phyloP scores from a whole-genome alignment of 2,797 vertebrate genomes.

The Melanotaenia maccullochi region DNA sequence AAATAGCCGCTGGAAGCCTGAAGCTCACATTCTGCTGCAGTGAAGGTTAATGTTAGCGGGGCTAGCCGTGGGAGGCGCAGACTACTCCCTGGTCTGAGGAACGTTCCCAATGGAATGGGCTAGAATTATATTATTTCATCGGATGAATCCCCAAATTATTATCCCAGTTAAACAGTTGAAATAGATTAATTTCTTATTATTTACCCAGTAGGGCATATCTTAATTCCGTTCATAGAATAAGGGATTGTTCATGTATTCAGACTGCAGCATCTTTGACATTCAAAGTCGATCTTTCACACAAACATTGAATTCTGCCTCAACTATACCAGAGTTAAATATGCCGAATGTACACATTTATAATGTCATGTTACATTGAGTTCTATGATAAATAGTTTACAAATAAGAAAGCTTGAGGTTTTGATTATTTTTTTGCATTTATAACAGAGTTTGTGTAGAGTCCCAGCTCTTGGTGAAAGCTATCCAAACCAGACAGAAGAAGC shows the following conservation, averaged over 20 bases:
- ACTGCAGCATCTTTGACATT: slow-evolving; percentile 18
- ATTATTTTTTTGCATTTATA: not conserved
- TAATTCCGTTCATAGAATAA: not conserved
- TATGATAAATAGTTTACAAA: not conserved
- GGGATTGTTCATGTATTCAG: not conserved
- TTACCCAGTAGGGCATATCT: not conserved
- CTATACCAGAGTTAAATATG: not conserved
- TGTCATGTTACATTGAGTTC: not conserved
- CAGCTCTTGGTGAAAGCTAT: too few relatives aligned
- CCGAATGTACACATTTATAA: not conserved
- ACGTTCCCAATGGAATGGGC: slow-evolving; percentile 1
- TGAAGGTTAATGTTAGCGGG: slow-evolving; percentile 68
- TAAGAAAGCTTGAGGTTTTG: not conserved
- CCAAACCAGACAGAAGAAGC: not conserved
- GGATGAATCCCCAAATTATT: not conserved
- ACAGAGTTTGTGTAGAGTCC: not conserved
- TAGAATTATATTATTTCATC: not conserved
- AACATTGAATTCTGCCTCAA: not conserved
- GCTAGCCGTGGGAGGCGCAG: slow-evolving; percentile 66
- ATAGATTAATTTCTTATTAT: not conserved
- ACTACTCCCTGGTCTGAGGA: slow-evolving; percentile 55
- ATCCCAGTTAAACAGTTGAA: not conserved
- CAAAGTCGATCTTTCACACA: not conserved
- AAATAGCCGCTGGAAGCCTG: not conserved
- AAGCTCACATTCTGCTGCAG: slow-evolving; percentile 36